These are phyloP conservation scores for Trematomus bernacchii DNA, from an alignment of 2,797 vertebrate species.

Conservation along the genomic window DNA sequence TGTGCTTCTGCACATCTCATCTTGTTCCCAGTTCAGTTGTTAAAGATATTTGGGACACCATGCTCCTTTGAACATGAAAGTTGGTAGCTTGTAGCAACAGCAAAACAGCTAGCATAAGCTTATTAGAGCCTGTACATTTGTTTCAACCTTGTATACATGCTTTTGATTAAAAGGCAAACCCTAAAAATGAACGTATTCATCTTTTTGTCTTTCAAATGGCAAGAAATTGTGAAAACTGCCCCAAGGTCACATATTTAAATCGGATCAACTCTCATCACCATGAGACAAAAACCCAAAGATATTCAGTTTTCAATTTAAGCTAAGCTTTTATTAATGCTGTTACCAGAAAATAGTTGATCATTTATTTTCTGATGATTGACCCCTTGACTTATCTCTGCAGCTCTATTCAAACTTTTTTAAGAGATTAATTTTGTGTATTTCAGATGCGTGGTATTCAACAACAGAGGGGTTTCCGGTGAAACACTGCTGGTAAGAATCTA, in stretches of 20 bases:
- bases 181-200: neutral
- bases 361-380: neutral
- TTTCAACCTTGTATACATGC: too few relatives aligned
- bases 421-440: conserved; percentile 72
- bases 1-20: conserved; percentile 38
- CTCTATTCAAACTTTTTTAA: too few relatives aligned
- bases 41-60: conserved; percentile 33
- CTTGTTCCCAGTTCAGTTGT: conserved; percentile 28
- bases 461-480: conserved; percentile 96
- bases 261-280: neutral
- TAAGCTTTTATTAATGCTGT: neutral
- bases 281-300: neutral
- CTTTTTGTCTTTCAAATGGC: neutral
- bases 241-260: neutral
- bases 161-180: conserved; percentile 1
- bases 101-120: neutral
- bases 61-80: conserved; percentile 31
- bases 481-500: conserved; percentile 91
- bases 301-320: neutral
- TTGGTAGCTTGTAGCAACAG: conserved; percentile 5
- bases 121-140: neutral
- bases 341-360: neutral
- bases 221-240: neutral
- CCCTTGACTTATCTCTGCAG: neutral
- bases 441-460: conserved; percentile 97